Conservation (phyloP, 2,888 invertebrate genomes). For the Embidobia sp. region DNA sequence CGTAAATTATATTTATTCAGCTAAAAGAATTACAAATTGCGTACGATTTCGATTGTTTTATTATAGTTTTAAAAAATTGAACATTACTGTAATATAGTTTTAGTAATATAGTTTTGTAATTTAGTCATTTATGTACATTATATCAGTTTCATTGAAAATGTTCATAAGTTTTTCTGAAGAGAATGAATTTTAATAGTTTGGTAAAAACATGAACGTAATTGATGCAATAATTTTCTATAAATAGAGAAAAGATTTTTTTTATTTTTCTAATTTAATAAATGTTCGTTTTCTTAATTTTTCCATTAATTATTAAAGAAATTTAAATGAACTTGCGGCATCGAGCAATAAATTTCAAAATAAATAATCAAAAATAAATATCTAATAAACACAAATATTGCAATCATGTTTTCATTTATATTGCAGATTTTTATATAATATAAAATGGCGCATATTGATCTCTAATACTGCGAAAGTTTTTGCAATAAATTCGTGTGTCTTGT, state of each 20-base stretch:
- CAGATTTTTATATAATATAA: conserved; percentile 1
- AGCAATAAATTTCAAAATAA: conserved; percentile 25
- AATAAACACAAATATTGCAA: no score
- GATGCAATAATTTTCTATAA: conserved; percentile 16
- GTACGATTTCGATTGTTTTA: no score
- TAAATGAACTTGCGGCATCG: neutral
- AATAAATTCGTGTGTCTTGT: conserved; percentile 44
- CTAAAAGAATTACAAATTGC: no score
- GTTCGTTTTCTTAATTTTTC: neutral
- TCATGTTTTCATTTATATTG: conserved; percentile 5
- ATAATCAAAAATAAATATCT: no score
- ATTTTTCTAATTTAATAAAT: neutral
- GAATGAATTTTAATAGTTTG: conserved; percentile 3
- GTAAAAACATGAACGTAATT: neutral
- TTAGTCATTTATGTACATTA: no score
- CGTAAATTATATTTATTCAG: neutral
- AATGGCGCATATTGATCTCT: conserved; percentile 28
- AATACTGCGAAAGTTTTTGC: conserved; percentile 19
- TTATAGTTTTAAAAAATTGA: no score
- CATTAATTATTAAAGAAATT: neutral
- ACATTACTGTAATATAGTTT: conserved; percentile 15
- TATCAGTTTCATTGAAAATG: neutral
- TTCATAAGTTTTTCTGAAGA: conserved; percentile 20
- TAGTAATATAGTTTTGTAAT: no score
- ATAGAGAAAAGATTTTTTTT: no score